These are phyloP conservation scores for Acridotheres tristis DNA, from an alignment of 2,797 vertebrate species.

Conservation along the genomic window DNA sequence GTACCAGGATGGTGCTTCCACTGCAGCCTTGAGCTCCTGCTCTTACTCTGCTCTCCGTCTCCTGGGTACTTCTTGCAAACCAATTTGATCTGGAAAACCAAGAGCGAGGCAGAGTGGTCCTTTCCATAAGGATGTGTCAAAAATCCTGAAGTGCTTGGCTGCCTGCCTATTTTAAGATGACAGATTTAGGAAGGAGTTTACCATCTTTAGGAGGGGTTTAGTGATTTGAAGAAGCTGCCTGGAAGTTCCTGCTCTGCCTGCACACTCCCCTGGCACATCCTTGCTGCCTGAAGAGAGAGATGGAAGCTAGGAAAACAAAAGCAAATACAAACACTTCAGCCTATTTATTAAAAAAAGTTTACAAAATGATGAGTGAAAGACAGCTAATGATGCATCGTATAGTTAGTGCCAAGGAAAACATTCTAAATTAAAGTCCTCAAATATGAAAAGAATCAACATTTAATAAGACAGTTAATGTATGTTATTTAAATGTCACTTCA, in stretches of 20 bases:
- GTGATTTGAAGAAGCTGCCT: not conserved
- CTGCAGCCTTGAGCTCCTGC: not conserved
- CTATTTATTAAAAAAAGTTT: constrained; percentile 33
- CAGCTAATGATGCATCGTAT: constrained; percentile 53
- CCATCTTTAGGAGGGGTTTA: not conserved
- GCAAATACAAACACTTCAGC: not conserved
- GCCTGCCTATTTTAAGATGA: not conserved
- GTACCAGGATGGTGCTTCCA: not conserved
- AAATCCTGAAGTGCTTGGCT: not conserved
- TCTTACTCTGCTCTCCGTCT: not conserved
- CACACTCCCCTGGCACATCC: not conserved
- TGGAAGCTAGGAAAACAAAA: not conserved
- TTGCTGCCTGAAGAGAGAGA: not conserved
- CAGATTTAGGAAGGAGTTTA: not conserved
- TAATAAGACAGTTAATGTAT: constrained; percentile 71
- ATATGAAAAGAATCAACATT: constrained; percentile 68
- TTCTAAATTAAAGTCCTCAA: constrained; percentile 56
- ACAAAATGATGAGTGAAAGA: constrained; percentile 58
- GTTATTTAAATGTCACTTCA: constrained; percentile 70
- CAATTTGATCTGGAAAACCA: not conserved
- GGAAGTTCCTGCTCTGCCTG: not conserved
- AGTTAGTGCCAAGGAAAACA: constrained; percentile 39
- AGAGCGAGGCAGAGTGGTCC: not conserved
- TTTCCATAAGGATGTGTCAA: not conserved
- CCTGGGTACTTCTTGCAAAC: not conserved